A percentile compares a stretch with the other conserved stretches of the same genome.
Evolutionary conservation across 2,113 vertebrate species (phyloP).

Genomic region (Anguilla rostrata): DNA sequence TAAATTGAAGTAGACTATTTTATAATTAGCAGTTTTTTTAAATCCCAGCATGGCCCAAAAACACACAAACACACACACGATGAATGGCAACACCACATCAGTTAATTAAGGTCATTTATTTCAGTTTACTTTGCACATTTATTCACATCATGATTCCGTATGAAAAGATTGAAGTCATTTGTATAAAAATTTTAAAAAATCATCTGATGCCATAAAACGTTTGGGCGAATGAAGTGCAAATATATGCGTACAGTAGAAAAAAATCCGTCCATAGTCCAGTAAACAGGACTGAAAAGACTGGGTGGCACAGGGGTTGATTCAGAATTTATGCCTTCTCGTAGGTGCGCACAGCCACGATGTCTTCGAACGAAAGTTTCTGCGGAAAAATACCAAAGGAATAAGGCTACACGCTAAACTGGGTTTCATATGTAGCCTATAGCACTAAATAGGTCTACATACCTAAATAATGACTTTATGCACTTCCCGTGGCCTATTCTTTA

Average conservation of each 20-base stretch:
- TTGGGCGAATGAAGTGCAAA: slow-evolving; percentile 57
- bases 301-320: slow-evolving; percentile 11
- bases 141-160: slow-evolving; percentile 48
- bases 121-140: slow-evolving; percentile 50
- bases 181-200: slow-evolving; percentile 44
- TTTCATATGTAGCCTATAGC: background rate
- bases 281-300: slow-evolving; percentile 31
- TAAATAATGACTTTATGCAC: no score
- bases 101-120: slow-evolving; percentile 45
- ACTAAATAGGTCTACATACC: background rate
- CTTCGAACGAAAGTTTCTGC: slow-evolving; percentile 87
- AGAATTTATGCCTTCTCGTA: slow-evolving; percentile 84
- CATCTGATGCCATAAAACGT: slow-evolving; percentile 49
- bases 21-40: no score
- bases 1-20: no score
- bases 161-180: slow-evolving; percentile 51
- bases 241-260: slow-evolving; percentile 56
- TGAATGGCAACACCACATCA: background rate
- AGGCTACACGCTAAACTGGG: background rate
- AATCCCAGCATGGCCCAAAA: background rate
- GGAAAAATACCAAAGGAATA: slow-evolving; percentile 29
- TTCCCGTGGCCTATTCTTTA: no score
- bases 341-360: slow-evolving; percentile 83
- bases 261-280: slow-evolving; percentile 40
- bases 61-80: background rate